Percentiles rank a stretch among this genome's conserved stretches.
phyloP scores from a whole-genome alignment of 2,888 invertebrate species.

The Ochropleura plecta region DNA sequence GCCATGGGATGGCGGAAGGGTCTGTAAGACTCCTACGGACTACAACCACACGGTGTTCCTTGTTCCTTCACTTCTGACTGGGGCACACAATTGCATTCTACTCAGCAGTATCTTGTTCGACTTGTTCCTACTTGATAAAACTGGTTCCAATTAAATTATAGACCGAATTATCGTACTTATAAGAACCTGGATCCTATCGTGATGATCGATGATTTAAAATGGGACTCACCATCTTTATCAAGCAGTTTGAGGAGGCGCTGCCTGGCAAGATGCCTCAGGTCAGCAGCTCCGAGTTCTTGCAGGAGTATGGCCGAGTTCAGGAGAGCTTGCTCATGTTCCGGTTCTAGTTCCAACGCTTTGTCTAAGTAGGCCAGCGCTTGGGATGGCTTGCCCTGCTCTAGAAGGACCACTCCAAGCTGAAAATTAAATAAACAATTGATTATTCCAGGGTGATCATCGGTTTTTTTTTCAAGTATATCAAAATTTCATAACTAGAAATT shows the following conservation, averaged over 20 bases:
- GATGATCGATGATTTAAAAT: too few species aligned
- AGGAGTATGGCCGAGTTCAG: slow-evolving; percentile 98
- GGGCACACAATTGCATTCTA: too few species aligned
- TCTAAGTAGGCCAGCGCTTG: slow-evolving; percentile 98
- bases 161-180: too few species aligned
- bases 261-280: slow-evolving; percentile 94
- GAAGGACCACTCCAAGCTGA: slow-evolving; percentile 97
- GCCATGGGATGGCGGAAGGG: too few species aligned
- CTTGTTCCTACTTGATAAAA: background rate
- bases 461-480: too few species aligned
- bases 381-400: slow-evolving; percentile 97
- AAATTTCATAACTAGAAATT: too few species aligned
- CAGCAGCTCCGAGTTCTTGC: slow-evolving; percentile 96
- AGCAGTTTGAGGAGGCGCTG: slow-evolving; percentile 95
- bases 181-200: too few species aligned
- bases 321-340: slow-evolving; percentile 98
- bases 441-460: background rate
- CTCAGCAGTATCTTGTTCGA: background rate
- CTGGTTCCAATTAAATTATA: background rate
- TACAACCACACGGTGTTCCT: too few species aligned
- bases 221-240: slow-evolving; percentile 91
- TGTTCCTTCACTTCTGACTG: too few species aligned
- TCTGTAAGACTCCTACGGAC: too few species aligned
- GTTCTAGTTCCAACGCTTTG: slow-evolving; percentile 97
- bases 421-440: slow-evolving; percentile 53